Conservation (phyloP, 1,140 invertebrate genomes). For the Listronotus bonariensis region DNA sequence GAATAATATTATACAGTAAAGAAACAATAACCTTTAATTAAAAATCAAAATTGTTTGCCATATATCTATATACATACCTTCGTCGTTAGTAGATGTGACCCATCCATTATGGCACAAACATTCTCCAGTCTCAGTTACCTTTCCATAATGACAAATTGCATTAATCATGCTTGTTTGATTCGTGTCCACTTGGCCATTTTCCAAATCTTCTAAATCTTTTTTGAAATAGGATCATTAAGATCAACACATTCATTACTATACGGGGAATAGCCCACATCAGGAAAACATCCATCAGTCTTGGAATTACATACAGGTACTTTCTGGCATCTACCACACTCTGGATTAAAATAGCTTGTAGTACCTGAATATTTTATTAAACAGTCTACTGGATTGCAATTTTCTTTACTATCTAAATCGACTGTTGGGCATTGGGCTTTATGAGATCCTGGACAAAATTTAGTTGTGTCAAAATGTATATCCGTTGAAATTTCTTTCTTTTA, state of each 20-base stretch:
- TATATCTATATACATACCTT: no score
- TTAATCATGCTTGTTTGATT: constrained; percentile 15
- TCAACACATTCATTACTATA: constrained; percentile 37
- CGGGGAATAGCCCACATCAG: constrained; percentile 30
- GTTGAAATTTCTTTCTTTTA: constrained; percentile 23
- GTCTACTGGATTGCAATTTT: constrained; percentile 39
- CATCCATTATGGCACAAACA: constrained; percentile 35
- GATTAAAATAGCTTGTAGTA: constrained; percentile 32
- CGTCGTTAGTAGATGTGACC: constrained; percentile 24
- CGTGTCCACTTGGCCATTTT: neutral
- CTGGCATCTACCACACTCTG: constrained; percentile 26
- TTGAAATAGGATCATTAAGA: constrained; percentile 24
- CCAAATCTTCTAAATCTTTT: constrained; percentile 26
- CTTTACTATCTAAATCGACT: constrained; percentile 29
- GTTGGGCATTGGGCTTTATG: constrained; percentile 23
- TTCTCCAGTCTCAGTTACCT: constrained; percentile 16
- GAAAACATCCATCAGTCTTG: constrained; percentile 17
- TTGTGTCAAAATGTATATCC: constrained; percentile 34
- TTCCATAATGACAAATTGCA: constrained; percentile 38
- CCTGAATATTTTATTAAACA: constrained; percentile 41
- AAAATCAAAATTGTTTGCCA: no score
- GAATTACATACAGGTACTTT: constrained; percentile 32
- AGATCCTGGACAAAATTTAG: constrained; percentile 5
- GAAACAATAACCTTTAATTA: no score
- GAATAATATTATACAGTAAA: no score